Conservation (phyloP, 2,888 invertebrate species). For the Tethea ocularis region DNA sequence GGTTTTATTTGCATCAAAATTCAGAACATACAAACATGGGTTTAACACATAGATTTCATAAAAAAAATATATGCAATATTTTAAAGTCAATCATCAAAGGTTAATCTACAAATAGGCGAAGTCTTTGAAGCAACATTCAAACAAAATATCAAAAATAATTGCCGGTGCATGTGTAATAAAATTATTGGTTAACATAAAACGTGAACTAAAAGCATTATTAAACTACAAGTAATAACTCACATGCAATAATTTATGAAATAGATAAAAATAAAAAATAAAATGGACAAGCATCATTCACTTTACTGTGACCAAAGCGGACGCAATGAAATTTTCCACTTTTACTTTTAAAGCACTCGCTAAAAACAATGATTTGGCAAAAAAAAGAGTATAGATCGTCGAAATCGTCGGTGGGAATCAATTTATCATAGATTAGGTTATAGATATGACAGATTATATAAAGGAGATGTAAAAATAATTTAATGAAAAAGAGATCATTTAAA, state of each 20-base stretch:
- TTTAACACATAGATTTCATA: no score
- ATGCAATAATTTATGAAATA: background rate
- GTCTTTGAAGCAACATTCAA: background rate
- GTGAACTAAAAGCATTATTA: background rate
- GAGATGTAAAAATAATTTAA: background rate
- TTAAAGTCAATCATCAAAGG: no score
- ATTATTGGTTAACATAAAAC: background rate
- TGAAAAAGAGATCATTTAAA: no score
- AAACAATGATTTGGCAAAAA: constrained; percentile 66
- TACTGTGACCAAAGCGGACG: constrained; percentile 26
- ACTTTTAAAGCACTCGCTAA: constrained; percentile 59
- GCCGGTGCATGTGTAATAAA: background rate
- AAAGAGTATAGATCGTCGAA: constrained; percentile 33
- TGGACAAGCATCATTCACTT: constrained; percentile 14
- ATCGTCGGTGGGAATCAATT: constrained; percentile 13
- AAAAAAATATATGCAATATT: no score
- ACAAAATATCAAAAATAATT: constrained; percentile 1
- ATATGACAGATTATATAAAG: background rate
- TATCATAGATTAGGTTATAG: background rate
- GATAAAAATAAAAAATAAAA: background rate
- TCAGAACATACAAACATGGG: no score
- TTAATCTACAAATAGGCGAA: no score
- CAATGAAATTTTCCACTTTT: constrained; percentile 59
- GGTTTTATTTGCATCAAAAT: no score
- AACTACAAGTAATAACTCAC: background rate